Evolutionary conservation across 2,888 invertebrate genomes (phyloP).

Genomic region (Stenotaenia linearis): DNA sequence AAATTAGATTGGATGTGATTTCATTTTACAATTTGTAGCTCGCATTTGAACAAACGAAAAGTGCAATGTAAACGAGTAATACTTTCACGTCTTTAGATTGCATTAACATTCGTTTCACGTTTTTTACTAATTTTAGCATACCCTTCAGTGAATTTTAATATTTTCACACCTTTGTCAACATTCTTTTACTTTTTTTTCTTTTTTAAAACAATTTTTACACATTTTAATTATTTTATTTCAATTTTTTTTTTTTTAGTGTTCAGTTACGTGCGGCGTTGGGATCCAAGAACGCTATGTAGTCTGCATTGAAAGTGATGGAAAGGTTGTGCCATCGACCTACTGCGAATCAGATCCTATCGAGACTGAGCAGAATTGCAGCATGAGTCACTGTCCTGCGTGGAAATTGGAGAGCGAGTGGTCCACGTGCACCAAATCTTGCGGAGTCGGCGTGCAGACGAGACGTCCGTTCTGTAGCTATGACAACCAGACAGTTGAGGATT

Average conservation of each 20-base stretch:
- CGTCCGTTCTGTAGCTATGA: slow-evolving; percentile 28
- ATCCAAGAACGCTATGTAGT: slow-evolving; percentile 40
- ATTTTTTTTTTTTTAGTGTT: slow-evolving; percentile 40
- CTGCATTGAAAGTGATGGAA: slow-evolving; percentile 45
- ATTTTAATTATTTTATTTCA: background rate
- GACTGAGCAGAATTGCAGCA: slow-evolving; percentile 53
- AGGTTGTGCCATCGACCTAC: slow-evolving; percentile 39
- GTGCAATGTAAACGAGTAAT: too few relatives aligned
- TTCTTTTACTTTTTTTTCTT: too few relatives aligned
- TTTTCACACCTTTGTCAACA: too few relatives aligned
- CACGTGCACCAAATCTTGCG: slow-evolving; percentile 33
- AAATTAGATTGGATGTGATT: too few relatives aligned
- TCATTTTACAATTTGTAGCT: too few relatives aligned
- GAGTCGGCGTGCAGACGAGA: slow-evolving; percentile 34
- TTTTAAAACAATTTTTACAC: too few relatives aligned
- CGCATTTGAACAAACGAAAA: too few relatives aligned
- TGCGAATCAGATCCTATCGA: slow-evolving; percentile 47
- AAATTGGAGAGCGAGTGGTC: slow-evolving; percentile 31
- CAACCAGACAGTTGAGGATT: slow-evolving; percentile 26
- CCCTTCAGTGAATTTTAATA: too few relatives aligned
- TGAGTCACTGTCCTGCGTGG: slow-evolving; percentile 46
- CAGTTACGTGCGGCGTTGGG: slow-evolving; percentile 43
- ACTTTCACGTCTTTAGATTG: too few relatives aligned
- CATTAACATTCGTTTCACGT: too few relatives aligned
- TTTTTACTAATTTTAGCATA: too few relatives aligned